Base-by-base conservation (phyloP, 1,140 invertebrate genomes). In the Nasonia giraulti region DNA sequence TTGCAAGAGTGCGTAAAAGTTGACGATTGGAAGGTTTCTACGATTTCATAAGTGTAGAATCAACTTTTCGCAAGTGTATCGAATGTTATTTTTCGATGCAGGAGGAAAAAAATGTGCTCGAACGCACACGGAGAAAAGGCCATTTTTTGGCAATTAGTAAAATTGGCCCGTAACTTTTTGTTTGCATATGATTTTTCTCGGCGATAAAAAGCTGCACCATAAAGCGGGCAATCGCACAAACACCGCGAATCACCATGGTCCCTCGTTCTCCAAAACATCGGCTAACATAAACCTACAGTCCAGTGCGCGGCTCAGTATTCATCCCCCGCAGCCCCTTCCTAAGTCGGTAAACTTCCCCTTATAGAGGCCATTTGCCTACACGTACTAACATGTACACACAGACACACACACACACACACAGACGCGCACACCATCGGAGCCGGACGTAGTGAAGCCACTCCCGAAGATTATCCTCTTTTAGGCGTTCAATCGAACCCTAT, bases 401-500 rank as follows among this genome's bases (percentile, higher is more conserved):
- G 1, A 27, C 27, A 27, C 27, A 27, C 27, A 27, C 27, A 27
- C 27, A 27, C 27, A 27, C 27, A 1, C 27, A 1, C 12, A 0
- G 11, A 0, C 2, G 7, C 33, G 31, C 20, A 23, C 20, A 62
- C 55, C 2, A 62, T 14, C 17, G 4, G 14, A 62, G 55, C 17
- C 4, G 14, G 17, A 20, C 17, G 55, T n/a, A 62, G 20, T 62
- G 20, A 0, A n/a, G 55, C 55, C 6, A n/a, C 68, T 17, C 11
- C 27, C 27, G 33, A 71, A 81, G 69, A 74, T 73, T 50, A 81
- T 81, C 69, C 69, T 33, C 44, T 74, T 8, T 81, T 81, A 37
- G 17, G 44, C n/a, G 80, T 81, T 81, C 69, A 23, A 81, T 81
- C 69, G 69, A 74, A 81, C 62, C 33, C 17, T 66, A 40, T 66